Percentiles rank a stretch among this genome's conserved stretches.
Evolutionary conservation across 2,888 invertebrate genomes (phyloP).

Genomic region (Lasioglossum villosulum): DNA sequence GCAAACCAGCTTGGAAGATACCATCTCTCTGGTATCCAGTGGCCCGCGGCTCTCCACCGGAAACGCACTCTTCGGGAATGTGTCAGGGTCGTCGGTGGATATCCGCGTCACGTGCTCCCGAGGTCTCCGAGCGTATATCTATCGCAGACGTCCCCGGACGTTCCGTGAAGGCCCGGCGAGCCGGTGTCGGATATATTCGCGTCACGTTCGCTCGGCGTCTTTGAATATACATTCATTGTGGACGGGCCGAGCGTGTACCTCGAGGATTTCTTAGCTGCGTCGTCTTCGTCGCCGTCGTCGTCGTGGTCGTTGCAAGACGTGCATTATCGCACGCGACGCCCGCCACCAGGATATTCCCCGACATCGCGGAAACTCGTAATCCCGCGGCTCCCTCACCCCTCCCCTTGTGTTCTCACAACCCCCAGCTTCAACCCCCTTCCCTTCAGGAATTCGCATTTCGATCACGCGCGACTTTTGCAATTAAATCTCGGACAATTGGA

Average conservation of each 20-base stretch:
- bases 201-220: slow-evolving; percentile 44
- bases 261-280: slow-evolving; percentile 18
- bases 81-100: slow-evolving; percentile 41
- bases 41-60: slow-evolving; percentile 10
- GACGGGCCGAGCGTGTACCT: slow-evolving; percentile 13
- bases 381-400: background rate
- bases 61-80: slow-evolving; percentile 47
- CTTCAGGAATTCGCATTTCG: background rate
- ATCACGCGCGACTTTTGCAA: slow-evolving; percentile 37
- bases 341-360: background rate
- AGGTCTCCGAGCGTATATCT: slow-evolving; percentile 39
- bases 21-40: background rate
- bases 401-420: background rate
- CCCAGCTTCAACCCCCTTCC: background rate
- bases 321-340: slow-evolving; percentile 15
- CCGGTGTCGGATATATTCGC: slow-evolving; percentile 31
- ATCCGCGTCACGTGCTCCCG: slow-evolving; percentile 45
- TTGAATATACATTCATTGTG: slow-evolving; percentile 43
- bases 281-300: background rate
- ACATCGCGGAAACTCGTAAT: slow-evolving; percentile 4
- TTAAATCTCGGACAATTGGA: slow-evolving; percentile 28
- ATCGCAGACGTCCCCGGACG: slow-evolving; percentile 2
- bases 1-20: background rate
- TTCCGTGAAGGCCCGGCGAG: background rate
- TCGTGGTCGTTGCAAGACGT: background rate